A percentile compares a stretch with the other conserved stretches of the same genome.
Conservation (phyloP, 2,888 invertebrate genomes). For the Gasteruption jaculator region DNA sequence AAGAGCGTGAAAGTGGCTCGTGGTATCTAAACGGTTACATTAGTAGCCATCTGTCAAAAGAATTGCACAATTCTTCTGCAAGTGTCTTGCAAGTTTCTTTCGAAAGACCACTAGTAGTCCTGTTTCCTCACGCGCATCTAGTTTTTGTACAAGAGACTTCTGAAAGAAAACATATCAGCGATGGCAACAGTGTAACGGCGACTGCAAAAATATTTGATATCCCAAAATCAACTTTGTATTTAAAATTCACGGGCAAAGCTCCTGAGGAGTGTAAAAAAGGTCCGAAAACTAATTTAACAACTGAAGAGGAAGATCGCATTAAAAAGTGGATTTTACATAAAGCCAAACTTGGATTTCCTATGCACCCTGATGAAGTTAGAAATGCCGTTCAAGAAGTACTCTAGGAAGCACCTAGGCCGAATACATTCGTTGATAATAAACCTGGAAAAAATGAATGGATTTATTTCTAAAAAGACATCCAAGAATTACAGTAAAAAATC, state of each 20-base stretch:
- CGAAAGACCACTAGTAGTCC: too few relatives aligned
- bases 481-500: constrained; percentile 24
- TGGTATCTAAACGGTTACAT: too few relatives aligned
- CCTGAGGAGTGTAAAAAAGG: constrained; percentile 15
- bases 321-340: constrained; percentile 26
- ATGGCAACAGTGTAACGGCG: constrained; percentile 1
- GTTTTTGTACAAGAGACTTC: too few relatives aligned
- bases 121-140: too few relatives aligned
- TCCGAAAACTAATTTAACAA: constrained; percentile 2
- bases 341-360: constrained; percentile 28
- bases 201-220: constrained; percentile 12
- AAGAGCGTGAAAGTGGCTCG: too few relatives aligned
- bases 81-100: too few relatives aligned
- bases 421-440: constrained; percentile 25
- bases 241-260: constrained; percentile 13
- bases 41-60: too few relatives aligned
- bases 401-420: constrained; percentile 19
- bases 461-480: constrained; percentile 32
- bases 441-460: constrained; percentile 32
- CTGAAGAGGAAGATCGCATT: constrained; percentile 19
- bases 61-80: too few relatives aligned
- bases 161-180: background rate
- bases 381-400: constrained; percentile 26
- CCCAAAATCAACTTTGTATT: constrained; percentile 20
- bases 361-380: constrained; percentile 30